Evolutionary conservation across 2,888 invertebrate genomes (phyloP).

Genomic region (Onchidella celtica): DNA sequence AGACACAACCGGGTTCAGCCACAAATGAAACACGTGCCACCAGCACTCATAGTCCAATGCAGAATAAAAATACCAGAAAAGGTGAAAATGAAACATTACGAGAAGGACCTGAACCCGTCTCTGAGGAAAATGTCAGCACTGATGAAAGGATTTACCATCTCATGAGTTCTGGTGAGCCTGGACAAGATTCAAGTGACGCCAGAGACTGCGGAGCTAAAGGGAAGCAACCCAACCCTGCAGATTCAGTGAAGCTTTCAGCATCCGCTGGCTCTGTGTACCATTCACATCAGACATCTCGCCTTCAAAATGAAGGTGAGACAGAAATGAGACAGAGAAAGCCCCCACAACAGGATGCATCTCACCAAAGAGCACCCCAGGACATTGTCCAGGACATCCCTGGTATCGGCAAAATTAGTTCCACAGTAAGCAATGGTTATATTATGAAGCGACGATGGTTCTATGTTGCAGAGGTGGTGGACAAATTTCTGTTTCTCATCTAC

Average conservation of each 20-base stretch:
- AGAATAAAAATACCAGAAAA: too few species aligned
- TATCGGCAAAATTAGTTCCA: not conserved
- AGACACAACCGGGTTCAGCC: not conserved
- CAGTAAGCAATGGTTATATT: slow-evolving; percentile 30
- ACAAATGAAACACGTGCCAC: not conserved
- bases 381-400: too few species aligned
- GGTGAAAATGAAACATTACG: too few species aligned
- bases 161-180: too few species aligned
- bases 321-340: slow-evolving; percentile 19
- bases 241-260: not conserved
- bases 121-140: too few species aligned
- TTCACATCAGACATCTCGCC: not conserved
- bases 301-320: not conserved
- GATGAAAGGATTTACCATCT: too few species aligned
- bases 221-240: not conserved
- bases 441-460: slow-evolving; percentile 72
- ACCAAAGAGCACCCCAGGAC: not conserved
- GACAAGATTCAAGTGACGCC: too few species aligned
- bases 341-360: not conserved
- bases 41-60: too few species aligned
- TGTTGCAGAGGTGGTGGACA: slow-evolving; percentile 74
- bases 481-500: slow-evolving; percentile 70
- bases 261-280: not conserved
- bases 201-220: not conserved
- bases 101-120: too few species aligned